Conservation (phyloP, 2,888 invertebrate genomes). For the Diarsia brunnea region DNA sequence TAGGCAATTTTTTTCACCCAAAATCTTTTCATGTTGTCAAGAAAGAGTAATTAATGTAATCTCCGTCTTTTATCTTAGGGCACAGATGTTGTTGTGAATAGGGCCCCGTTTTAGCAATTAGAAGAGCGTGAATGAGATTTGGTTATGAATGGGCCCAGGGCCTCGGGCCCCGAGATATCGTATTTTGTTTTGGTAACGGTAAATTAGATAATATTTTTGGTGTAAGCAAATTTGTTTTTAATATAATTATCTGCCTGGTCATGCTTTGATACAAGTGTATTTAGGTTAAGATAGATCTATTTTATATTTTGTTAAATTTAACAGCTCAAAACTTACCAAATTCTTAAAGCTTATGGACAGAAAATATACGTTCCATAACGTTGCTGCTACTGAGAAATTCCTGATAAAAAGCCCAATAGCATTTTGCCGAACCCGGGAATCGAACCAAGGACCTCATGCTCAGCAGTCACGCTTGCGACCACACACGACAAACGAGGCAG, state of each 20-base stretch:
- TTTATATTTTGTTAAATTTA: background rate
- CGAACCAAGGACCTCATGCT: no score
- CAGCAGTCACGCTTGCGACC: no score
- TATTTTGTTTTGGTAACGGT: conserved; percentile 56
- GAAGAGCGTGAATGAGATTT: conserved; percentile 64
- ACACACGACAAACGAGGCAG: no score
- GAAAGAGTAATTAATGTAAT: conserved; percentile 65
- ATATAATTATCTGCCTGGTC: conserved; percentile 6
- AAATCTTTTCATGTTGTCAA: conserved; percentile 61
- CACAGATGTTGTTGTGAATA: conserved; percentile 58
- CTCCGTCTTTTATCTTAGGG: conserved; percentile 59
- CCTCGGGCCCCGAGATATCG: conserved; percentile 48
- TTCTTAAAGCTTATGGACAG: background rate
- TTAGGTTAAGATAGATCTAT: background rate
- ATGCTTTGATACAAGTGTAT: background rate
- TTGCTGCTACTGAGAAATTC: no score
- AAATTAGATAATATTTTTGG: conserved; percentile 26
- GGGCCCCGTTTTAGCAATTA: conserved; percentile 64
- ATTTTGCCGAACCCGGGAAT: no score
- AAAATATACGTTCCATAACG: no score
- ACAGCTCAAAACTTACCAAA: background rate
- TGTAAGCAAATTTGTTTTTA: conserved; percentile 11
- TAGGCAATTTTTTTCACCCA: conserved; percentile 28
- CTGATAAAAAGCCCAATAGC: no score
- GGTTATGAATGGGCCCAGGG: conserved; percentile 56